Evolutionary conservation across 2,797 vertebrate species (phyloP), one percentile per base, ranked within the genome.

Genomic region (Pangasius djambal): DNA sequence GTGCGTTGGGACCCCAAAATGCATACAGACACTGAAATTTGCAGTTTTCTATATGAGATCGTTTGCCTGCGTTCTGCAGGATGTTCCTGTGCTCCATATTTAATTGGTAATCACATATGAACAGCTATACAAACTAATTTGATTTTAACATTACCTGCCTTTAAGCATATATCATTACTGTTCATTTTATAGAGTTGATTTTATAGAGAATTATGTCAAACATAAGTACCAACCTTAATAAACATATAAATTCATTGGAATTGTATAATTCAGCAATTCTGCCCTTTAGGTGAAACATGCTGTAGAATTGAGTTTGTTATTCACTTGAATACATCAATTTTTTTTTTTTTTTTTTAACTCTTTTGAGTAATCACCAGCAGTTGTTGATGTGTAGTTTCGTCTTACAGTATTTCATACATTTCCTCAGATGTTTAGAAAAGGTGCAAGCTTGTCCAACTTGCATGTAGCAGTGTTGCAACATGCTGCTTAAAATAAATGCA

Each of bases 401-500:
- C 85, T 67, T 89, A 77, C 69, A 84, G 78, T 74, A 81, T 88
- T 90, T 90, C 61, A 81, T 88, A 83, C 61, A 85, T 65, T 91
- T 89, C 63, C 22, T 87, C 16, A 82, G 63, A 74, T 89, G 82
- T 31, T 44, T 89, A 61, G 75, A 86, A 83, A 87, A 79, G 82
- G 74, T 88, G 83, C 88, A 89, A 83, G 83, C 86, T 89, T 85
- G 89, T 92, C 88, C 85, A 34, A 88, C 75, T 88, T 48, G 57
- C 86, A 86, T 87, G 83, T 77, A 37, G 61, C 37, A 52, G 50
- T 84, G 81, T 72, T 89, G 88, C 91, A 87, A 77, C 61, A n/a
- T 70, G 87, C 72, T 89, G 90, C 91, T 91, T 89, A 89, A 90
- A 90, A 92, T 92, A 91, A 87, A 74, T 85, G 81, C 83, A 63